Percentiles rank a stretch among this genome's conserved stretches.
phyloP scores from a whole-genome alignment of 2,797 vertebrate genomes.

The Spatula clypeata region DNA sequence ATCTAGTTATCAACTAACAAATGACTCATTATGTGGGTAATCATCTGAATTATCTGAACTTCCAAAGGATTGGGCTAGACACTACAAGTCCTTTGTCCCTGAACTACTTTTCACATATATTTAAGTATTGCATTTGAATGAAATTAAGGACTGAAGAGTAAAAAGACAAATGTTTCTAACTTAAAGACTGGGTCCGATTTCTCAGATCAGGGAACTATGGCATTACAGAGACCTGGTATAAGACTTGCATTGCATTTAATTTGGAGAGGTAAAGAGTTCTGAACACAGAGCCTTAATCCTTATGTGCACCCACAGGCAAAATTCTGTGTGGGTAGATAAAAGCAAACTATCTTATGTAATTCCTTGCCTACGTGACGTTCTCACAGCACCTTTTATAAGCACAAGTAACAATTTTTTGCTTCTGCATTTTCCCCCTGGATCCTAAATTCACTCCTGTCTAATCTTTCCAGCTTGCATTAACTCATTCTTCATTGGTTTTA shows the following conservation, averaged over 20 bases:
- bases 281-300: slow-evolving; percentile 62
- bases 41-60: slow-evolving; percentile 1
- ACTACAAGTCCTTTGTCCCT: neutral
- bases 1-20: neutral
- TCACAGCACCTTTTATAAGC: slow-evolving; percentile 25
- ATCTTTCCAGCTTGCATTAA: slow-evolving; percentile 42
- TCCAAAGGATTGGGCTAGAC: neutral
- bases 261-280: slow-evolving; percentile 41
- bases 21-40: neutral
- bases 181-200: neutral
- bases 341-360: slow-evolving; percentile 63
- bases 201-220: neutral
- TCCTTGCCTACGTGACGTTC: slow-evolving; percentile 65
- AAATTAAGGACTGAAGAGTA: neutral
- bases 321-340: slow-evolving; percentile 74
- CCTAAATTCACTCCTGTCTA: slow-evolving; percentile 12
- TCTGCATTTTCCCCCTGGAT: neutral
- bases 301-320: slow-evolving; percentile 68
- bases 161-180: neutral
- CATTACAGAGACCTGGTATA: neutral
- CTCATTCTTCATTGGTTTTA: neutral
- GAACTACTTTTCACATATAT: neutral
- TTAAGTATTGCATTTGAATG: neutral
- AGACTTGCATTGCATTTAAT: slow-evolving; percentile 41
- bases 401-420: slow-evolving; percentile 45